These are phyloP conservation scores for Sebastes iracundus DNA, from an alignment of 2,797 vertebrate genomes.

Conservation along the genomic window DNA sequence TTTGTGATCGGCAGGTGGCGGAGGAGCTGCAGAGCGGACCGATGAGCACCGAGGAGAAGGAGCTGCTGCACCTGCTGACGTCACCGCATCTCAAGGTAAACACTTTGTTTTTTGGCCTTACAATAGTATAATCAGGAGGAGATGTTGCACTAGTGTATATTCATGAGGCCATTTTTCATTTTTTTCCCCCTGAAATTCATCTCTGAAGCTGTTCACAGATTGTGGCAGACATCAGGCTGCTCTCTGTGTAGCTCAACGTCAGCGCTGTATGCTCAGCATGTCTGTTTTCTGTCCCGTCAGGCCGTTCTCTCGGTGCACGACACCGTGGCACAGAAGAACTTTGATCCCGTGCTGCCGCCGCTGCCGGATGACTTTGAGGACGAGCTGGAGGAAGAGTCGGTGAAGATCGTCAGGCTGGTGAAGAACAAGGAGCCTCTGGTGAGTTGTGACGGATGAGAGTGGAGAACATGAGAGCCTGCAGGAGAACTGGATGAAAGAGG, in stretches of 20 bases:
- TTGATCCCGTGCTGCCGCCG: slow-evolving; percentile 94
- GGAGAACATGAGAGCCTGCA: not conserved
- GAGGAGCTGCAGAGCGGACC: slow-evolving; percentile 93
- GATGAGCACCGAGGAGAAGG: slow-evolving; percentile 90
- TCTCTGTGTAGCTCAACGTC: not conserved
- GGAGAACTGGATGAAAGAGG: not conserved
- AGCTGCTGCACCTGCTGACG: slow-evolving; percentile 91
- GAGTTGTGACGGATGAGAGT: slow-evolving; percentile 28
- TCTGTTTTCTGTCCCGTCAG: slow-evolving; percentile 70
- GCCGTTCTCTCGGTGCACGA: slow-evolving; percentile 94
- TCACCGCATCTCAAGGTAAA: slow-evolving; percentile 93
- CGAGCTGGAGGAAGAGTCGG: slow-evolving; percentile 95
- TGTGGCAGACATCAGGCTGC: not conserved
- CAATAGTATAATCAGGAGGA: not conserved
- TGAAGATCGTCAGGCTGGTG: slow-evolving; percentile 95
- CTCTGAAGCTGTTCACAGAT: not conserved
- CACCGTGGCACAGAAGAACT: slow-evolving; percentile 96
- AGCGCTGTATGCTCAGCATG: not conserved
- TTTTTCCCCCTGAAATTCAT: not conserved
- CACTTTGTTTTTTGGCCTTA: not conserved
- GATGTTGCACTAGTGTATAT: not conserved
- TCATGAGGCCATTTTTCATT: not conserved
- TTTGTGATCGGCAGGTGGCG: slow-evolving; percentile 84
- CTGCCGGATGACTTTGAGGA: slow-evolving; percentile 92
- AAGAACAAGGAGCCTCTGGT: slow-evolving; percentile 98